Conservation (phyloP, 1,140 invertebrate genomes). For the Lethrus apterus region DNA sequence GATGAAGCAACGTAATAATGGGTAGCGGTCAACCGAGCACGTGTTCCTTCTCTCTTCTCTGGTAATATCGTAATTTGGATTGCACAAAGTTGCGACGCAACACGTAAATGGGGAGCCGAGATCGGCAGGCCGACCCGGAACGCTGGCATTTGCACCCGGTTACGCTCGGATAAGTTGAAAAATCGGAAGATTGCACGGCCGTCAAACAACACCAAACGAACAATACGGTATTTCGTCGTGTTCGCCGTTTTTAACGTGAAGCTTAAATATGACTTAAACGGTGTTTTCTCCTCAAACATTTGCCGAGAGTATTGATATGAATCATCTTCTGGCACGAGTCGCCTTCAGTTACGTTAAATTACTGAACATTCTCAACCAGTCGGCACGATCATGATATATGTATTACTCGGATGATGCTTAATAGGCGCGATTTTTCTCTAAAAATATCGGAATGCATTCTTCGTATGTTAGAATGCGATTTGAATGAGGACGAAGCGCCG, state of each 20-base stretch:
- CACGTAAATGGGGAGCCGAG: neutral
- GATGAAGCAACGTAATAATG: no score
- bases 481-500: no score
- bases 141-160: neutral
- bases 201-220: neutral
- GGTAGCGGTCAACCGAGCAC: no score
- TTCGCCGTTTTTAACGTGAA: neutral
- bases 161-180: constrained; percentile 7
- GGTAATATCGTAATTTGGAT: constrained; percentile 6
- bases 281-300: constrained; percentile 7
- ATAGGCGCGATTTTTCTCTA: no score
- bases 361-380: constrained; percentile 28
- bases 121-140: neutral
- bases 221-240: constrained; percentile 5
- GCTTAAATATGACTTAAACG: constrained; percentile 1
- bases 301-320: constrained; percentile 22
- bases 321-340: constrained; percentile 27
- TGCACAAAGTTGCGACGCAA: constrained; percentile 4
- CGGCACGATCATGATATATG: constrained; percentile 28
- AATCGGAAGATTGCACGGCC: neutral
- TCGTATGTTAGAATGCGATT: no score
- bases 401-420: no score
- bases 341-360: constrained; percentile 29
- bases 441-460: no score
- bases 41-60: no score